phyloP scores from a whole-genome alignment of 1,140 invertebrate genomes.

The Drosophila oshimai region DNA sequence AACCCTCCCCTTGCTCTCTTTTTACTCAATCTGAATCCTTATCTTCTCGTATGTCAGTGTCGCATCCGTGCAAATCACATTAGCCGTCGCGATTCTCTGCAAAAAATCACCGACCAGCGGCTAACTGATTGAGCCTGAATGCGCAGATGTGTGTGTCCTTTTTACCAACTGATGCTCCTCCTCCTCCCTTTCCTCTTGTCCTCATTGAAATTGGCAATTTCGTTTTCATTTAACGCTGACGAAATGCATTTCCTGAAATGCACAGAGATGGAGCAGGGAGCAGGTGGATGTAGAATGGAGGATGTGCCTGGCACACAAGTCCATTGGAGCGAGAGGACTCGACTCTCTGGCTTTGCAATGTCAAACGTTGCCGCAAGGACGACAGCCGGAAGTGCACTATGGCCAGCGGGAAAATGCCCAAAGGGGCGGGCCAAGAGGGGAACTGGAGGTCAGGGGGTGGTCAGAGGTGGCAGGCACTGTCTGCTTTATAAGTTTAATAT shows the following conservation, averaged over 20 bases:
- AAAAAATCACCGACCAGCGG: slow-evolving; percentile 19
- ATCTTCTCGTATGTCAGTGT: not conserved
- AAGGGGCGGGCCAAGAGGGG: not conserved
- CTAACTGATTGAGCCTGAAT: slow-evolving; percentile 26
- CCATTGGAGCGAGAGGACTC: slow-evolving; percentile 41
- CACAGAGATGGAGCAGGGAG: slow-evolving; percentile 1
- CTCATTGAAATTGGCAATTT: slow-evolving; percentile 70
- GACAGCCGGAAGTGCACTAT: slow-evolving; percentile 43
- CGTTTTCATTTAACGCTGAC: slow-evolving; percentile 73
- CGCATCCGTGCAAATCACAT: slow-evolving; percentile 23
- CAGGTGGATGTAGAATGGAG: slow-evolving; percentile 3
- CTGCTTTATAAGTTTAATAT: slow-evolving; percentile 35
- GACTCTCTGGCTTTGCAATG: slow-evolving; percentile 33
- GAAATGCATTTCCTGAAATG: slow-evolving; percentile 79
- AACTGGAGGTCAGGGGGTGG: not conserved
- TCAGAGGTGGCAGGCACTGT: not conserved
- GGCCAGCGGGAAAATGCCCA: slow-evolving; percentile 26
- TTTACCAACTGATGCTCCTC: not conserved
- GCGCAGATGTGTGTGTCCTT: not conserved
- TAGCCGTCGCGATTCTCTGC: not conserved
- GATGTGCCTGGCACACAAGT: slow-evolving; percentile 56
- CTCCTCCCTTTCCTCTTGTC: not conserved
- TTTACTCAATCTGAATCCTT: not conserved
- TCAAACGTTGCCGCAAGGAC: slow-evolving; percentile 61
- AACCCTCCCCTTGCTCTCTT: not conserved